Percentiles rank a stretch among this genome's conserved stretches.
These are phyloP conservation scores for Chelonus formosanus DNA, from an alignment of 2,888 invertebrate species.

Conservation along the genomic window DNA sequence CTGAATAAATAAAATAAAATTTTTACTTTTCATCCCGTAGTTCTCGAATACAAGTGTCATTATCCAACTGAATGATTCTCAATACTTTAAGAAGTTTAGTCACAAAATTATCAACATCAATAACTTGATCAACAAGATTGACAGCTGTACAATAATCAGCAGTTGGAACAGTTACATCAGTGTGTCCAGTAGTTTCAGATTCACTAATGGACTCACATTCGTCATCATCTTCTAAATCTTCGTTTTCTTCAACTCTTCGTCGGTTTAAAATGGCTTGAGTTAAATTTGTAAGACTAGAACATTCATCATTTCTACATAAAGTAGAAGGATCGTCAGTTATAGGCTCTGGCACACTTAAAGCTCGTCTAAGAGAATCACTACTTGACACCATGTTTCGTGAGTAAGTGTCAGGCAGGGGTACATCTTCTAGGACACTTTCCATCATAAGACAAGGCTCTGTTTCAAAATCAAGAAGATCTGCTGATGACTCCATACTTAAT, in stretches of 20 bases:
- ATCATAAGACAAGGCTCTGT: slow-evolving; percentile 85
- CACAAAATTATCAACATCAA: slow-evolving; percentile 78
- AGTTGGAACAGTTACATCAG: slow-evolving; percentile 56
- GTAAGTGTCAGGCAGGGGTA: slow-evolving; percentile 72
- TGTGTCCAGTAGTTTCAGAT: slow-evolving; percentile 64
- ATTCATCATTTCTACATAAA: slow-evolving; percentile 68
- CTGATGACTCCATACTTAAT: slow-evolving; percentile 70
- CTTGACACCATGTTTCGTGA: slow-evolving; percentile 76
- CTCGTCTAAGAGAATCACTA: slow-evolving; percentile 65
- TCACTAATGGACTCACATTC: slow-evolving; percentile 62
- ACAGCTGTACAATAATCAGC: slow-evolving; percentile 69
- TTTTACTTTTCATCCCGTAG: slow-evolving; percentile 73
- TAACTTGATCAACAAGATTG: slow-evolving; percentile 76
- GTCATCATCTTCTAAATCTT: slow-evolving; percentile 61
- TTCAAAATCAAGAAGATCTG: slow-evolving; percentile 82
- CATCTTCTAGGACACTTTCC: slow-evolving; percentile 78
- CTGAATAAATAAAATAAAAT: slow-evolving; percentile 17
- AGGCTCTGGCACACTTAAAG: slow-evolving; percentile 58
- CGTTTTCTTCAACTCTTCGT: slow-evolving; percentile 65
- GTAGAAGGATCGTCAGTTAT: slow-evolving; percentile 52
- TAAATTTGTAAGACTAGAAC: slow-evolving; percentile 74
- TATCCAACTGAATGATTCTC: slow-evolving; percentile 78
- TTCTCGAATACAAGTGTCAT: slow-evolving; percentile 73
- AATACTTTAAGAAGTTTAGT: slow-evolving; percentile 78
- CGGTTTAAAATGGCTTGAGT: slow-evolving; percentile 80